Base-by-base conservation (phyloP, 2,113 vertebrate species). In the Microcebus griseorufus region DNA sequence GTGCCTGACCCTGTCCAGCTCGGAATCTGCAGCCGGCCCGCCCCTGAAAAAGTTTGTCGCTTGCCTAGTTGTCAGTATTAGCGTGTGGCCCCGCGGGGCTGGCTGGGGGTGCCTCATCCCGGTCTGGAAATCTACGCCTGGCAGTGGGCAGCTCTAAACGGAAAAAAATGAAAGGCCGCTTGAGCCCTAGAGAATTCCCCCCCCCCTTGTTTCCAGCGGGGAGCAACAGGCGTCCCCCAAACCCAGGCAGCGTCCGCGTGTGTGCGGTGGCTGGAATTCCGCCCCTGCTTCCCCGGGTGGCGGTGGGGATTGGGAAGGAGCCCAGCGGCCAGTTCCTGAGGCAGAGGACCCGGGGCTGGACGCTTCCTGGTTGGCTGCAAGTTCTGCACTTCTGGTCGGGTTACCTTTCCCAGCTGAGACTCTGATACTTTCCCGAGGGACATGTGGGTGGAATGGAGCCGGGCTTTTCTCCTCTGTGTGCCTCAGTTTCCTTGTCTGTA, bases 401-500 rank as follows among this genome's bases (percentile, higher is more conserved):
- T 45, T 17, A 58, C n/a, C 18, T 53, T 93, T 92, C 27, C 69
- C 39, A 39, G 1, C 14, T 0, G 0, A 70, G 73, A 10, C 16
- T 37, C 17, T 12, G 20, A 42, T n/a, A 13, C 51, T 76, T 88
- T 32, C 37, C 80, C 48, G 17, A 39, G 53, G 34, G 67, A 55
- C 17, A 6, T 27, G 25, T 16, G 65, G 27, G 64, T 29, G 73
- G 53, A 29, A 17, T 37, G 60, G 39, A 55, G 62, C 48, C 32
- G 58, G 69, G 29, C 65, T 58, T 45, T 51, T 51, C 42, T 3
- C 64, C 17, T 65, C 23, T 1, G 14, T 1, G 5, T 75, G 80
- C 70, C 96, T 97, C 87, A 64, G 75, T 95, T 96, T 92, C 51
- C 39, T 89, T 53, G 8, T 58, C 73, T 90, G n/a, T 73, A 48